Evolutionary conservation across 2,888 invertebrate genomes (phyloP), one percentile per base, ranked within the genome.

Genomic region (Nephrotoma appendiculata): DNA sequence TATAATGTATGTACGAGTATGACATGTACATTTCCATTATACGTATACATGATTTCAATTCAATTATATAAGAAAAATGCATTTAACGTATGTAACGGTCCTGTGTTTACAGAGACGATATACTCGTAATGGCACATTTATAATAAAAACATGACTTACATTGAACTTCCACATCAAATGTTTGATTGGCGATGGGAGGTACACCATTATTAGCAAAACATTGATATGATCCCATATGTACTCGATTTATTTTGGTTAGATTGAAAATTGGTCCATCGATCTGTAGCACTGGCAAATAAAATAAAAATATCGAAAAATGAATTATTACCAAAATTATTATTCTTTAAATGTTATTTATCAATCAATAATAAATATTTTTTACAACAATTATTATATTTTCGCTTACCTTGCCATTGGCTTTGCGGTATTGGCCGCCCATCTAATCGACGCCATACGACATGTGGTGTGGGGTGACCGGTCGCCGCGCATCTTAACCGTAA

Each of bases 131-230:
- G 44, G 44, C 2, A 44, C 44, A 44, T 44, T 11, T 1, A 44
- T 31, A 71, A 71, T 7, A 71, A 71, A 52, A 85, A 5, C 44
- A 5, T 87, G 90, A 94, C 96, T 96, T 92, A 98, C 98, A 98
- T 90, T 97, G 96, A 7, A 98, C 96, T 91, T 97, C 96, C n/a
- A 98, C 94, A 87, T 94, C 93, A 88, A 96, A 97, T 12, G 95
- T 95, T 90, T 96, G 95, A 90, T 95, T 96, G 41, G 95, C 95
- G 41, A 95, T 93, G 0, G 98, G 98, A 71, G 96, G 95, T 89
- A 98, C 95, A 1, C 97, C 98, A 90, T 98, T 98, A 90, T 95
- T 94, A 15, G 96, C 96, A 86, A 94, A 93, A 89, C 96, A 96
- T 88, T 93, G 93, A 90, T 96, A 96, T n/a, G 93, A 93, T 48